Evolutionary conservation across 2,113 vertebrate genomes (phyloP).

Genomic region (Paratilapia polleni): DNA sequence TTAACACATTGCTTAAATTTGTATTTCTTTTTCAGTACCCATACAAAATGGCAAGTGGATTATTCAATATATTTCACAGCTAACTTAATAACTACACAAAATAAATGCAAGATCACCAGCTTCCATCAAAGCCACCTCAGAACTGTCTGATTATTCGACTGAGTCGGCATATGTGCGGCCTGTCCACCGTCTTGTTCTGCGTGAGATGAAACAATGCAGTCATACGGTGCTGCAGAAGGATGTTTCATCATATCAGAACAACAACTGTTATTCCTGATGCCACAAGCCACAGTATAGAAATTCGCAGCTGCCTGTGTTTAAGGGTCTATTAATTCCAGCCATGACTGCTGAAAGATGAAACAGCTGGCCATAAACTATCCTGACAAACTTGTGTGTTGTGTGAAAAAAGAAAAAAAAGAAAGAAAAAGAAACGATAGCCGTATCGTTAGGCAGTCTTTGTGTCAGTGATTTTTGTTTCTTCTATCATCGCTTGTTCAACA

Average conservation of each 20-base stretch:
- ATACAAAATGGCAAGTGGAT: conserved; percentile 27
- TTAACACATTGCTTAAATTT: conserved; percentile 38
- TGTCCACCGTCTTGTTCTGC: conserved; percentile 23
- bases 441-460: conserved; percentile 39
- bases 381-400: conserved; percentile 59
- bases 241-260: conserved; percentile 65
- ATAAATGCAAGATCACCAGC: conserved; percentile 27
- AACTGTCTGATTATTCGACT: conserved; percentile 32
- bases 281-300: conserved; percentile 51
- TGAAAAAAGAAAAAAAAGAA: neutral
- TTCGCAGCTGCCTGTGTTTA: conserved; percentile 71
- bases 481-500: conserved; percentile 54
- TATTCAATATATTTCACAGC: conserved; percentile 12
- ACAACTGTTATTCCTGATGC: conserved; percentile 61
- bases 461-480: conserved; percentile 60
- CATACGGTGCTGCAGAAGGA: conserved; percentile 21
- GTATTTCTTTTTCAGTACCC: conserved; percentile 2
- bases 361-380: conserved; percentile 70
- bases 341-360: conserved; percentile 74
- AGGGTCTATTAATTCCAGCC: conserved; percentile 72
- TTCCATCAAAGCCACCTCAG: conserved; percentile 49
- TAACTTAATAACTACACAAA: conserved; percentile 34
- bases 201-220: conserved; percentile 51
- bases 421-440: conserved; percentile 13
- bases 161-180: conserved; percentile 34